Evolutionary conservation across 2,888 invertebrate species (phyloP).

Genomic region (Limnephilus lunatus): DNA sequence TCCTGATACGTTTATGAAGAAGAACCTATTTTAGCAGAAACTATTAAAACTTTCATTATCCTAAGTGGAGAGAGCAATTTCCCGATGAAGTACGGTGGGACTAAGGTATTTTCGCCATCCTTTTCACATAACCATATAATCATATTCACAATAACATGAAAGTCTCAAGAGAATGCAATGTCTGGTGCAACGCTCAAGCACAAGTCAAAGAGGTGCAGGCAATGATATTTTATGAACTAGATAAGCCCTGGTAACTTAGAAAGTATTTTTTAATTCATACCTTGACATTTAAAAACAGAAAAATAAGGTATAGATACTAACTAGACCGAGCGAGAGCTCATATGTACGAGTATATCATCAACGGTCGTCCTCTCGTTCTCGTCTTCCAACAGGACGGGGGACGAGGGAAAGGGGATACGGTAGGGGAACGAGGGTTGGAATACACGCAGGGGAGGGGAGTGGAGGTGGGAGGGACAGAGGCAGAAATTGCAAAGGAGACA

Average conservation of each 20-base stretch:
- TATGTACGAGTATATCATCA: no score
- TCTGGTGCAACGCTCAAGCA: neutral
- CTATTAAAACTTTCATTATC: conserved; percentile 4
- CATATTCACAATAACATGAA: neutral
- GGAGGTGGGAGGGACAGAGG: no score
- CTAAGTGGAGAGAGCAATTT: neutral
- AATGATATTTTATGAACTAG: neutral
- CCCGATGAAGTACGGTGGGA: neutral
- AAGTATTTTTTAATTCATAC: neutral
- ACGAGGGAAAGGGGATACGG: no score
- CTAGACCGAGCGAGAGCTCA: no score
- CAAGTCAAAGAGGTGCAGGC: neutral
- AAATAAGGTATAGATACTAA: no score
- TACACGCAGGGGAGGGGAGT: no score
- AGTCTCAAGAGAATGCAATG: neutral
- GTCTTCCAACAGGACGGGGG: no score
- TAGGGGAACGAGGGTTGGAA: no score
- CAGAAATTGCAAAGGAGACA: no score
- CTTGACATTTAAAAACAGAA: no score
- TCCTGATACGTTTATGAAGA: neutral
- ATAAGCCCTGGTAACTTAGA: neutral
- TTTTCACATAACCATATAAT: neutral
- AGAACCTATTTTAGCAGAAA: neutral
- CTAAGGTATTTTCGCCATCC: neutral
- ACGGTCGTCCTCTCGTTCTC: no score